Base-by-base conservation (phyloP, 2,797 vertebrate species). In the Ctenopoma kingsleyae region DNA sequence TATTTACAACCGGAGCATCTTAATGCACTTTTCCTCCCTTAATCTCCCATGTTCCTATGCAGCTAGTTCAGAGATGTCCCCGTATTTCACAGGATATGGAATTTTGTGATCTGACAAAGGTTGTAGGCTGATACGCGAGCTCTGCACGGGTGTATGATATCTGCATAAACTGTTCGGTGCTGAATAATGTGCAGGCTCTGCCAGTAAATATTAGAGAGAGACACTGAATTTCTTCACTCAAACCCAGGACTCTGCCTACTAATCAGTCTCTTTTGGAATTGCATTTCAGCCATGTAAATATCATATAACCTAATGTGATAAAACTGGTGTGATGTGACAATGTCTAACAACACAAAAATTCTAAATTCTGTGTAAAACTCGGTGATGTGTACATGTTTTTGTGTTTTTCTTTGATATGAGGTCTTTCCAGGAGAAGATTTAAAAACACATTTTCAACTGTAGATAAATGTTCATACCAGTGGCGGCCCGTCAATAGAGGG, bases 21-120 rank as follows among this genome's bases (percentile, higher is more conserved):
- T 89, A 91, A 93, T 91, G 86, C 85, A 89, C 87, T 78, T 65
- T 75, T 87, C 82, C 80, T 75, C 80, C 73, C 30, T 74, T 87
- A 87, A 92, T 90, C 81, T 84, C 69, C 75, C 83, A 30, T 83
- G 84, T 85, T 90, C 76, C 68, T 72, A 56, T 52, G 64, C 68
- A 69, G 73, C 79, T 78, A 71, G 75, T 87, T 89, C 80, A 81
- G 54, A 88, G 69, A 80, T 59, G 6, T 73, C 38, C 61, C 80
- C 68, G 13, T 80, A 84, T 85, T 90, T 83, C 86, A 89, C 68
- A 83, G 76, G 57, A 67, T 80, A 23, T 54, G 54, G 71, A 50
- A 71, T 82, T 78, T 75, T 86, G 81, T 85, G 78, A 89, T 88
- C 72, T 85, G 80, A 88, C 74, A 74, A 79, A 77, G 75, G 87